Base-by-base conservation (phyloP, 2,888 invertebrate genomes). In the Coenonympha glycerion region DNA sequence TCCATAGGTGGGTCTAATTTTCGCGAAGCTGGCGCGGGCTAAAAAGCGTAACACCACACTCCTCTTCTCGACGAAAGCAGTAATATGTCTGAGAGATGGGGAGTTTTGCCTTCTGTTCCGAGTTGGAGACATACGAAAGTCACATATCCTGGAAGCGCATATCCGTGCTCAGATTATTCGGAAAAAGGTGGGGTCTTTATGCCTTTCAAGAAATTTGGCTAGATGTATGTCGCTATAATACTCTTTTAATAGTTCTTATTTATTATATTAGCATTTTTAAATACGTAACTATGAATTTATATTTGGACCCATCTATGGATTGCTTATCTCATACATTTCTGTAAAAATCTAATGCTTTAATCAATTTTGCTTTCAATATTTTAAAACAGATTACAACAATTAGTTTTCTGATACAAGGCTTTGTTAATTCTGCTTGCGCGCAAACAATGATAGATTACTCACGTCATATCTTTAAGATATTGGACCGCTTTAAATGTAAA, bases 111-210 rank as follows among this genome's bases (percentile, higher is more conserved):
- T 98, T 58, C 93, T 98, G 91, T 97, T 98, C 83, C 91, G 98
- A 34, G 97, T 98, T 33, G 98, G 97, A 45, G 98, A 98, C 79
- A 97, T 98, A 93, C 90, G 98, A 63, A 95, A 95, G 83, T 96
- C 96, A 57, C 98, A 98, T 86, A 97, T 99, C 67, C 95, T 99
- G 64, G 98, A 98, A 83, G 98, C 99, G 52, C 97, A 98, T 79
- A 93, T 98, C 33, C 90, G 97, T 61, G 96, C 97, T 16, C 95
- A 98, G 80, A 90, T 99, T 75, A 98, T 99, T 73, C 92, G 94
- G 73, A 93, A 95, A 84, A 96, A 96, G 90, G 94, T 96, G 55
- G 53, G 26, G 42, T n/a, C n/a, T n/a, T n/a, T 45, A 53, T 51
- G 53, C 49, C 52, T 52, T 36, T 26, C 22, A 69, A 91, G 47